Evolutionary conservation across 2,797 vertebrate genomes (phyloP).

Genomic region (Sebastes glaucus): DNA sequence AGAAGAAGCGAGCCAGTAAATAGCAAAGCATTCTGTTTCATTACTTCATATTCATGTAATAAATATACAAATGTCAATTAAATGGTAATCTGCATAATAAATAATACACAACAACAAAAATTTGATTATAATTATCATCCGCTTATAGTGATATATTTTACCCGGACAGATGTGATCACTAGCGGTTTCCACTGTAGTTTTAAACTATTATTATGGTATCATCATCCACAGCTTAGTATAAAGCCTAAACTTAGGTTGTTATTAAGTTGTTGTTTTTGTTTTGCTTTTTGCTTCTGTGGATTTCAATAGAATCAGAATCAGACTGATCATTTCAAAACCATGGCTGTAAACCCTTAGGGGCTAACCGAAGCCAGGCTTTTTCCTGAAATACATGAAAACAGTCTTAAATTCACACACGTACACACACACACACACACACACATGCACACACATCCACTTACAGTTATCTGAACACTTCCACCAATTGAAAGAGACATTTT

Average conservation of each 20-base stretch:
- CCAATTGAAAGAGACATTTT: constrained; percentile 28
- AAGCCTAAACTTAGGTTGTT: background rate
- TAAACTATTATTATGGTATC: background rate
- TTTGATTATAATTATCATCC: no score
- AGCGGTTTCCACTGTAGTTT: background rate
- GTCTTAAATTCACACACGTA: background rate
- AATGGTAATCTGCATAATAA: no score
- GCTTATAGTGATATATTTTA: no score
- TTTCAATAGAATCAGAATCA: background rate
- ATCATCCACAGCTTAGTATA: background rate
- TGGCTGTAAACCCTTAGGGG: background rate
- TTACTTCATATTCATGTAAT: no score
- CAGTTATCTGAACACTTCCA: background rate
- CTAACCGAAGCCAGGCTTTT: background rate
- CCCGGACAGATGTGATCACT: no score
- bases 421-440: background rate
- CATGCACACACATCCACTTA: background rate
- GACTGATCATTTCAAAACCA: background rate
- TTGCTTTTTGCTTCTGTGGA: background rate
- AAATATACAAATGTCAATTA: no score
- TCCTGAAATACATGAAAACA: background rate
- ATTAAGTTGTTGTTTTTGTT: background rate
- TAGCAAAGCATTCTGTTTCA: no score
- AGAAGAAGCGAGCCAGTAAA: no score
- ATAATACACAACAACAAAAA: no score